A percentile compares a stretch with the other conserved stretches of the same genome.
These are phyloP conservation scores for Eurypyga helias DNA, from an alignment of 2,113 vertebrate genomes.

Conservation along the genomic window DNA sequence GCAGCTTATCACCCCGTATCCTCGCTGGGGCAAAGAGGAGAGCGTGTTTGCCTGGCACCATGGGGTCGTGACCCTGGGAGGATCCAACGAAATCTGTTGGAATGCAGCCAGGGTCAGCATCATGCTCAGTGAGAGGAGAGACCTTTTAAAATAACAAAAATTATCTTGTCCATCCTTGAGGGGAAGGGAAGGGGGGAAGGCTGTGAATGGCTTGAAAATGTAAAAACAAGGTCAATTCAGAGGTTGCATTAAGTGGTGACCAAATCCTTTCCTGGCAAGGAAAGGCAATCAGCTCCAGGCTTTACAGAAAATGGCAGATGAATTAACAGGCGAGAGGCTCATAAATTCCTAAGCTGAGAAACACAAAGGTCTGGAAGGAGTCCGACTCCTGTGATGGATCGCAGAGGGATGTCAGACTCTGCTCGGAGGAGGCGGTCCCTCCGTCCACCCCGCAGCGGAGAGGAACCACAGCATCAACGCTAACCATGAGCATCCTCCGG, in stretches of 20 bases:
- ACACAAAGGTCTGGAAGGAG: not conserved
- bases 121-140: not conserved
- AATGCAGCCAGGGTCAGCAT: not conserved
- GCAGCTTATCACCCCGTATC: not conserved
- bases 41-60: not conserved
- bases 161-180: not conserved
- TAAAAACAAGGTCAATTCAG: not conserved
- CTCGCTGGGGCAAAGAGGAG: not conserved
- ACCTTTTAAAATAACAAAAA: not conserved
- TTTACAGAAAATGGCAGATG: not conserved
- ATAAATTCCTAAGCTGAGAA: slow-evolving; percentile 4
- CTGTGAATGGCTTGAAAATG: not conserved
- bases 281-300: not conserved
- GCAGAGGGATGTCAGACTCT: not conserved
- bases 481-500: not conserved
- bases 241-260: not conserved
- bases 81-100: not conserved
- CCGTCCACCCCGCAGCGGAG: not conserved
- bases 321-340: not conserved
- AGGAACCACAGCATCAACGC: not conserved
- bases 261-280: slow-evolving; percentile 11
- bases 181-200: not conserved
- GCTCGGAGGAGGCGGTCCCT: rapidly evolving
- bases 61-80: rapidly evolving
- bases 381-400: not conserved